A percentile compares a stretch with the other conserved stretches of the same genome.
Conservation (phyloP, 1,140 invertebrate genomes). For the Prorops nasuta region DNA sequence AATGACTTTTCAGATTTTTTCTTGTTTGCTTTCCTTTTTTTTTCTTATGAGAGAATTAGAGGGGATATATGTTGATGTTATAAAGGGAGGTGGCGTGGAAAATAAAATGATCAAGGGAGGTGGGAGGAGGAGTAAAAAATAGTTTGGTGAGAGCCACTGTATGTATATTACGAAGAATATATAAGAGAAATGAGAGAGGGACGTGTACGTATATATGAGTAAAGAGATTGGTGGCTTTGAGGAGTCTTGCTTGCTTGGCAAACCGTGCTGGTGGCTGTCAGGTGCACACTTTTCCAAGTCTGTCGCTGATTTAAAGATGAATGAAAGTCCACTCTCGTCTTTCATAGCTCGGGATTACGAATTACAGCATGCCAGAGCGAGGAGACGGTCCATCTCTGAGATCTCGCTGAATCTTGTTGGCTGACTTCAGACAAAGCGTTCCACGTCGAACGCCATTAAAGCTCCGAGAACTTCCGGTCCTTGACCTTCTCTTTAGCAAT, state of each 20-base stretch:
- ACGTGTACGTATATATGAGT: not conserved
- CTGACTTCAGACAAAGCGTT: no score
- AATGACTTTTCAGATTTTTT: no score
- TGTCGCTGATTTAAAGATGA: conserved; percentile 29
- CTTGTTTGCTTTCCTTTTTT: no score
- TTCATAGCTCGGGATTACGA: not conserved
- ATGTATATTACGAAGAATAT: no score
- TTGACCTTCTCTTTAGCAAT: no score
- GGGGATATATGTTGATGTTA: not conserved
- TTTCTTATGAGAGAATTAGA: not conserved
- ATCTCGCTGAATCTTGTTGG: no score
- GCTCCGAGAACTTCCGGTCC: no score
- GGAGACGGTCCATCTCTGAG: no score
- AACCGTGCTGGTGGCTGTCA: conserved; percentile 22
- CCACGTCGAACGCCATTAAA: no score
- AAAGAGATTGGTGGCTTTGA: conserved; percentile 2
- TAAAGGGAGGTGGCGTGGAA: not conserved
- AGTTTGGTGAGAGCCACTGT: no score
- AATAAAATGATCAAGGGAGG: not conserved
- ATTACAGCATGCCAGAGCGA: not conserved
- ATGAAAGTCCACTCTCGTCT: conserved; percentile 25
- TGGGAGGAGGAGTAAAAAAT: conserved; percentile 6
- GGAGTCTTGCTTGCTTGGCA: conserved; percentile 21
- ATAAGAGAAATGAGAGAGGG: no score
- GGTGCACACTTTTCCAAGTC: conserved; percentile 17